These are phyloP conservation scores for Helicoverpa armigera DNA, from an alignment of 1,140 invertebrate species.

Conservation along the genomic window DNA sequence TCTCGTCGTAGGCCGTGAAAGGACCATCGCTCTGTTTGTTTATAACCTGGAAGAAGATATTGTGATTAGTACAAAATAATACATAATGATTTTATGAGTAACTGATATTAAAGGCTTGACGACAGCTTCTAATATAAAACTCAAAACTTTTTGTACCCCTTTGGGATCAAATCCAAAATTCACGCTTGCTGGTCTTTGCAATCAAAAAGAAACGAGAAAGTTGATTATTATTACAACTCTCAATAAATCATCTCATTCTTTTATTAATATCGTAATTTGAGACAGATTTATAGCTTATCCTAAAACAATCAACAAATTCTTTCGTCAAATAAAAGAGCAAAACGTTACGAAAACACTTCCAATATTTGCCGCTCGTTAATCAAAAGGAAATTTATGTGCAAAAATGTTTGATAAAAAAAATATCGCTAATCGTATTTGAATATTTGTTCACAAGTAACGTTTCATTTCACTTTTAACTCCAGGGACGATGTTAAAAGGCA, in stretches of 20 bases:
- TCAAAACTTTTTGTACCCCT: background rate
- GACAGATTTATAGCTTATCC: no score
- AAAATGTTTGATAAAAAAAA: slow-evolving; percentile 34
- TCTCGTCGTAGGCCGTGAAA: slow-evolving; percentile 95
- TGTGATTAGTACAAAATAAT: background rate
- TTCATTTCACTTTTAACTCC: slow-evolving; percentile 35
- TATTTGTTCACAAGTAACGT: slow-evolving; percentile 48
- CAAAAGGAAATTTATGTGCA: slow-evolving; percentile 29
- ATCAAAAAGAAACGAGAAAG: background rate
- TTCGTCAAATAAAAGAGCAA: slow-evolving; percentile 8
- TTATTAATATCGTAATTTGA: background rate
- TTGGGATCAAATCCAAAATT: no score
- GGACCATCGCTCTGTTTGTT: slow-evolving; percentile 95
- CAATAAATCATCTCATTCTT: background rate
- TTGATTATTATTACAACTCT: background rate
- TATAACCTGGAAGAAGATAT: slow-evolving; percentile 90
- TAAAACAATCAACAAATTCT: slow-evolving; percentile 4
- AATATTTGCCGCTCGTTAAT: slow-evolving; percentile 26
- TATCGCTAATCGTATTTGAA: background rate
- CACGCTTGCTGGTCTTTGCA: no score
- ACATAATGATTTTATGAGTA: no score
- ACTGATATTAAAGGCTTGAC: no score
- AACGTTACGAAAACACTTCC: slow-evolving; percentile 6
- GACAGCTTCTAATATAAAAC: no score
- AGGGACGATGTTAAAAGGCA: slow-evolving; percentile 36